Conservation (phyloP, 2,797 vertebrate species). For the Parambassis ranga region DNA sequence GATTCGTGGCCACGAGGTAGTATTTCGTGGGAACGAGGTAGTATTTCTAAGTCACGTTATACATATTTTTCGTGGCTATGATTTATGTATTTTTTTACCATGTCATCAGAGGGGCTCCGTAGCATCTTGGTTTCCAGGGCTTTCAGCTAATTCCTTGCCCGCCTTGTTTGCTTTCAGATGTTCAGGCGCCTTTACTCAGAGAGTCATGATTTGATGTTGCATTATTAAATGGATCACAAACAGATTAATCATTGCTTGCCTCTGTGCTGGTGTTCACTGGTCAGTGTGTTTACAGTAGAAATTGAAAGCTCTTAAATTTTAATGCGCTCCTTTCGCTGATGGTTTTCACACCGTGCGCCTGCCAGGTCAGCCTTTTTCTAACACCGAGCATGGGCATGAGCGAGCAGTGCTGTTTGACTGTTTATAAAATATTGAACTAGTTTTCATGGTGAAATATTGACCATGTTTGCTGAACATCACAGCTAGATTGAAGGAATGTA, state of each 20-base stretch:
- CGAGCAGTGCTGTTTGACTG: not conserved
- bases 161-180: too few species aligned
- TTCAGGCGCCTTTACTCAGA: not conserved
- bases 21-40: too few species aligned
- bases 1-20: too few species aligned
- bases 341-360: too few species aligned
- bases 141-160: too few species aligned
- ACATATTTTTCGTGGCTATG: too few species aligned
- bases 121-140: too few species aligned
- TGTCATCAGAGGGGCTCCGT: too few species aligned
- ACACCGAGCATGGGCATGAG: not conserved
- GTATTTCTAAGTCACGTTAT: too few species aligned
- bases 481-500: not conserved
- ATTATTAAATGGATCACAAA: constrained; percentile 58
- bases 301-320: constrained; percentile 63
- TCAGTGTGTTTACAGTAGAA: constrained; percentile 55
- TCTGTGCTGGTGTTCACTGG: not conserved
- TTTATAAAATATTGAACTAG: constrained; percentile 44
- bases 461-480: constrained; percentile 1
- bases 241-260: not conserved
- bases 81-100: too few species aligned
- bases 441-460: constrained; percentile 18
- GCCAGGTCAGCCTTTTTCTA: not conserved
- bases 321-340: constrained; percentile 30
- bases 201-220: constrained; percentile 23